Evolutionary conservation across 2,113 vertebrate species (phyloP), one percentile per base, ranked within the genome.

Genomic region (Caranx melampygus): DNA sequence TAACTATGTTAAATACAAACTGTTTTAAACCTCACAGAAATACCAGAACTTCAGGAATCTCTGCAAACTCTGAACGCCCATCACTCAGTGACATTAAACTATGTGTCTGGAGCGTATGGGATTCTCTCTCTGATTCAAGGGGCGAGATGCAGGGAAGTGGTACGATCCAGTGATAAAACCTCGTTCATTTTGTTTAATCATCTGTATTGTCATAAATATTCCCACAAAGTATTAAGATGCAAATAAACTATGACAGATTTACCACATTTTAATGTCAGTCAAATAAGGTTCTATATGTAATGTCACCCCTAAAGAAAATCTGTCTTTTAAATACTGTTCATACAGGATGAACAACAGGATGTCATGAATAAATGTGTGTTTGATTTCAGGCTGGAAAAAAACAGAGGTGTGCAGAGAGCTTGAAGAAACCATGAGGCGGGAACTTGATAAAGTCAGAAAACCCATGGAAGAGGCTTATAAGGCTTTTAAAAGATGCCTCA

Each of bases 101-200:
- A 61, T 79, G 84, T 90, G 35, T 83, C 63, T 42, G 60, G 82
- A 76, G 89, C 79, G 59, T 3, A 12, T 26, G 67, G 74, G 66
- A 85, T 90, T 79, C 82, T 90, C n/a, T 85, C 70, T 54, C 61
- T 88, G 65, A 90, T 90, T 74, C 66, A 85, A 62, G 73, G 73
- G 2, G 45, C 84, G 52, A 61, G 13, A 1, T 0, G 9, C 40
- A 26, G 5, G 61, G 33, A 33, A 47, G 40, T 15, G 79, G 83
- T 87, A 62, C 70, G 66, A 72, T 45, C 6, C 33, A 0, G 61
- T 20, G 8, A 51, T 18, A 15, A 7, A 14, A 75, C 7, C 0
- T 65, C 0, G 33, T 18, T 54, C 4, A 18, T 42, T 75, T 5
- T 62, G 2, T 69, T 40, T 12, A n/a, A 42, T 65, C 37, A 42